Base-by-base conservation (phyloP, 2,888 invertebrate genomes). In the Mythimna vitellina region DNA sequence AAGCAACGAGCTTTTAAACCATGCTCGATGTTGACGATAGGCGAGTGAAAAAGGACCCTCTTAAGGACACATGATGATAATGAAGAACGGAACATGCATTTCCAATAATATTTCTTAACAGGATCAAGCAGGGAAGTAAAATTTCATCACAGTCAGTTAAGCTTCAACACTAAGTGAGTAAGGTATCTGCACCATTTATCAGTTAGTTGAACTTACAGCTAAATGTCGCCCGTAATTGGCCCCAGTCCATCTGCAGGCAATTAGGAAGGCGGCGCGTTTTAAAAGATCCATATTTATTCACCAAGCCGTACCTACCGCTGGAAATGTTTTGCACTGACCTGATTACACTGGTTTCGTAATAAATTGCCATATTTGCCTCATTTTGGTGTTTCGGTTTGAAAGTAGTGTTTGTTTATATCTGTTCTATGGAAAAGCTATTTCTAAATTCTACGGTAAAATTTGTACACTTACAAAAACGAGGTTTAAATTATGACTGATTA, bases 211-310 rank as follows among this genome's bases (percentile, higher is more conserved):
- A 90, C 85, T 86, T 81, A 71, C 81, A 89, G 90, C 90, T 93
- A 91, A 94, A 94, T 93, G 92, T 92, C 89, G 87, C 73, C 86
- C 82, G 92, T 94, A 95, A 95, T 94, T 95, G 96, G 95, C 96
- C 86, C 90, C 86, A 91, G 91, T 95, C 96, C 96, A 95, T 96
- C 95, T 95, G 89, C 92, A 91, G 90, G 95, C 95, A 95, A 96
- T 96, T 95, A 96, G 94, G 93, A 73, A 90, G 91, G 87, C 91
- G 90, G 87, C 88, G 86, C 90, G 93, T 92, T 92, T 94, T 93
- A 93, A 94, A 93, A 94, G 94, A 95, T 95, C 93, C 93, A 94
- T 94, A 95, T 95, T 95, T 95, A 93, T 92, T 92, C 89, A 87
- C 86, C 86, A 84, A 87, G 84, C 89, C 81, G 86, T 87, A 88